Conservation (phyloP, 2,797 vertebrate genomes). For the Galaxias olidus region DNA sequence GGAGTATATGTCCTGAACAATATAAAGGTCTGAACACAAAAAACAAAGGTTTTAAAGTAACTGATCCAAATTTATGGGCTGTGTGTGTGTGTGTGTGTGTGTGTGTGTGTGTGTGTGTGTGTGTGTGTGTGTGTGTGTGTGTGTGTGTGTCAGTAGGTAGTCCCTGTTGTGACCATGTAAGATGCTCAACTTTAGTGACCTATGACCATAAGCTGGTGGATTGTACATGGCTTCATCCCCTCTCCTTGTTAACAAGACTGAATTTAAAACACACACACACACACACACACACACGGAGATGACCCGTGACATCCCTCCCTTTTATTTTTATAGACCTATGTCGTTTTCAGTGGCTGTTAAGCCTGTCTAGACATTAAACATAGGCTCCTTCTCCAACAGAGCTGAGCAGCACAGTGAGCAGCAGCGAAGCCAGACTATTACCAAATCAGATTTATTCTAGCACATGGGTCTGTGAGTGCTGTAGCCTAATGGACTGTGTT, state of each 20-base stretch:
- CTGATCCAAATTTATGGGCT: no score
- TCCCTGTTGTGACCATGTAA: no score
- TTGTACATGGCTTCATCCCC: background rate
- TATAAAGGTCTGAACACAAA: no score
- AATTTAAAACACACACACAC: background rate
- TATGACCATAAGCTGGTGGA: background rate
- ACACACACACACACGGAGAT: background rate
- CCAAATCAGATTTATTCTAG: background rate
- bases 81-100: no score
- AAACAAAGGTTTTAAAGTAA: no score
- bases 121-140: no score
- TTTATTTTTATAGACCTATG: conserved; percentile 14
- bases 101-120: no score
- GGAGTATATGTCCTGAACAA: no score
- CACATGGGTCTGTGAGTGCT: background rate
- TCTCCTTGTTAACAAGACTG: background rate
- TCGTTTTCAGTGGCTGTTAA: conserved; percentile 13
- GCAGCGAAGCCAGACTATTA: background rate
- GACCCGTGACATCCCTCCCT: background rate
- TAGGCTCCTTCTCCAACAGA: conserved; percentile 28
- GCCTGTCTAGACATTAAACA: conserved; percentile 30
- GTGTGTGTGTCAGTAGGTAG: background rate
- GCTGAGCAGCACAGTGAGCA: background rate
- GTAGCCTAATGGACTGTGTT: background rate
- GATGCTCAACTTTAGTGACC: background rate